Evolutionary conservation across 2,113 vertebrate species (phyloP).

Genomic region (Nesogale talazaci): DNA sequence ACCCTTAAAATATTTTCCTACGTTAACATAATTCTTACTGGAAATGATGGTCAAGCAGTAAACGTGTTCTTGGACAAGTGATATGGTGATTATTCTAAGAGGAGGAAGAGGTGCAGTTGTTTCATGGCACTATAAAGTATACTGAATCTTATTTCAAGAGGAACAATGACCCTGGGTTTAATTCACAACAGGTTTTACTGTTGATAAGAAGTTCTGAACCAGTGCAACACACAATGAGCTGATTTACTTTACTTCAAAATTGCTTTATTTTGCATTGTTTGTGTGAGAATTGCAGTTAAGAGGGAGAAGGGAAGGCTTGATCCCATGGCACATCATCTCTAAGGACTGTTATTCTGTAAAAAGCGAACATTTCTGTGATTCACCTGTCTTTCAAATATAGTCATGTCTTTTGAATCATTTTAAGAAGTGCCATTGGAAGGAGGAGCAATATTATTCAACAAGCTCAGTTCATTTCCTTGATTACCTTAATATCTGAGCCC

Average conservation of each 20-base stretch:
- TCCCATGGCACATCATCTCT: rapidly evolving
- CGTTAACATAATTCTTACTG: constrained; percentile 49
- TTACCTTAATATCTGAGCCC: neutral
- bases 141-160: neutral
- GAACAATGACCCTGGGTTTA: neutral
- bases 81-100: neutral
- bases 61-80: constrained; percentile 10
- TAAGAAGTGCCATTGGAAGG: neutral
- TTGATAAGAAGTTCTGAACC: constrained; percentile 5
- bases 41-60: constrained; percentile 41
- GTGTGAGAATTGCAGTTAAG: neutral
- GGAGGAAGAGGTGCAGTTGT: neutral
- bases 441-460: neutral
- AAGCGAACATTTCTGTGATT: neutral
- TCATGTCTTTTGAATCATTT: neutral
- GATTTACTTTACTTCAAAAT: neutral
- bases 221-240: neutral
- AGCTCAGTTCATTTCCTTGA: neutral
- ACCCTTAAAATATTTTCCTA: constrained; percentile 35
- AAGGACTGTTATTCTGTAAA: neutral
- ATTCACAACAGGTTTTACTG: neutral
- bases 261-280: neutral
- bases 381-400: neutral
- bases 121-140: neutral
- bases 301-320: neutral